Base-by-base conservation (phyloP, 2,888 invertebrate genomes). In the Ophion ellenae region DNA sequence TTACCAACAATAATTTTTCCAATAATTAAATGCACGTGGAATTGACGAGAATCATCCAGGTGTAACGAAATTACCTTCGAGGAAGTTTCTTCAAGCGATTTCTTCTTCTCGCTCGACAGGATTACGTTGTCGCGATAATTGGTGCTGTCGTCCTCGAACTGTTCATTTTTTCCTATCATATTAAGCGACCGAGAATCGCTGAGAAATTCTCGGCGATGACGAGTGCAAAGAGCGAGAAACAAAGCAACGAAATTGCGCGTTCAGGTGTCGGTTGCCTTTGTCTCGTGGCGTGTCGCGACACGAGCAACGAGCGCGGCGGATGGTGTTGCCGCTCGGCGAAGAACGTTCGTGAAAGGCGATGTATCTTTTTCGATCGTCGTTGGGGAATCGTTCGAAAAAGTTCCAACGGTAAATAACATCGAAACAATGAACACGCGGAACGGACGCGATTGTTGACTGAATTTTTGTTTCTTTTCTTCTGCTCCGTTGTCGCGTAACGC, bases 131-230 rank as follows among this genome's bases (percentile, higher is more conserved):
- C 86, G 63, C 84, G 85, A 87, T 47, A 14, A 14, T 87, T 87
- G 59, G 87, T 90, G 77, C 88, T 85, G 20, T 89, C 88, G 71
- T 89, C 89, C 24, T 87, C 83, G 59, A 73, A 74, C 40, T 90
- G 87, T 79, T 90, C 90, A 89, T 91, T 90, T 71, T 90, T 92
- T 66, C 88, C 91, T 89, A 91, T 92, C 92, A 92, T 92, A 87
- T 89, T 90, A 70, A 76, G n/a, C 47, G 47, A 69, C 57, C 24
- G 40, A 64, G 61, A 71, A 80, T 73, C 57, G 70, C 70, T 10
- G 24, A 59, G 57, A 66, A 28, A 14, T 20, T 32, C 36, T 11
- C 4, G 70, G 61, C 61, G 61, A 61, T 57, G 14, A 47, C 57
- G 28, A 14, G 10, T 11, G 14, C 0, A 14, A 47, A 14, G 47